Conservation (phyloP, 2,113 vertebrate genomes). For the Trinectes maculatus region DNA sequence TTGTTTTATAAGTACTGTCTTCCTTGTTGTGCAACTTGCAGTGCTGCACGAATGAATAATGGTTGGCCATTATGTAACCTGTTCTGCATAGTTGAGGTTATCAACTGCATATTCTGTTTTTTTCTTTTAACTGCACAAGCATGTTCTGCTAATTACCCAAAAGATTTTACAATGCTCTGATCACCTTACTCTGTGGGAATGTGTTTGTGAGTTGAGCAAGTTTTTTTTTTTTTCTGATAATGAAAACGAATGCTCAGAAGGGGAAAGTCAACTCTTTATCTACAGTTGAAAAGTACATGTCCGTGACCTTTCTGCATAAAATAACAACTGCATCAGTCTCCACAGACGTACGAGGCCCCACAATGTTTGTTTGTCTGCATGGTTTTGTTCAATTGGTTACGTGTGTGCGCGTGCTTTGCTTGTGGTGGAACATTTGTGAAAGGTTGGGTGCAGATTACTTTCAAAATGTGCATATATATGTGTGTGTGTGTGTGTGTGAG, state of each 20-base stretch:
- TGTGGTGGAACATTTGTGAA: background rate
- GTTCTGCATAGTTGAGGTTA: background rate
- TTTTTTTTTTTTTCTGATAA: background rate
- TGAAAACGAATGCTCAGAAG: background rate
- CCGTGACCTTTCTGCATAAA: slow-evolving; percentile 4
- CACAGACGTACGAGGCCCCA: no score
- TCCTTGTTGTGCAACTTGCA: background rate
- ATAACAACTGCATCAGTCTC: background rate
- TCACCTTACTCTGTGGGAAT: background rate
- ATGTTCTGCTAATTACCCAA: background rate
- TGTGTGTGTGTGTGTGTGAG: background rate
- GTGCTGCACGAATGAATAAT: background rate
- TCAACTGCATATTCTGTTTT: background rate
- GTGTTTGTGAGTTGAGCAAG: background rate
- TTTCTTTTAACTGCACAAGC: background rate
- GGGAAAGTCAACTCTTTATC: background rate
- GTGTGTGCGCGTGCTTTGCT: slow-evolving; percentile 19
- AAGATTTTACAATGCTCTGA: background rate
- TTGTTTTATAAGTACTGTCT: background rate
- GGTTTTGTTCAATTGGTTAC: background rate
- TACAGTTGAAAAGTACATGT: background rate
- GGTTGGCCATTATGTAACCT: background rate
- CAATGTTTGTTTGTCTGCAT: slow-evolving; percentile 1
- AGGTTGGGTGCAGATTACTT: slow-evolving; percentile 17
- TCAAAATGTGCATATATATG: background rate